phyloP scores from a whole-genome alignment of 2,888 invertebrate genomes.

The Cheiracanthium punctorium region DNA sequence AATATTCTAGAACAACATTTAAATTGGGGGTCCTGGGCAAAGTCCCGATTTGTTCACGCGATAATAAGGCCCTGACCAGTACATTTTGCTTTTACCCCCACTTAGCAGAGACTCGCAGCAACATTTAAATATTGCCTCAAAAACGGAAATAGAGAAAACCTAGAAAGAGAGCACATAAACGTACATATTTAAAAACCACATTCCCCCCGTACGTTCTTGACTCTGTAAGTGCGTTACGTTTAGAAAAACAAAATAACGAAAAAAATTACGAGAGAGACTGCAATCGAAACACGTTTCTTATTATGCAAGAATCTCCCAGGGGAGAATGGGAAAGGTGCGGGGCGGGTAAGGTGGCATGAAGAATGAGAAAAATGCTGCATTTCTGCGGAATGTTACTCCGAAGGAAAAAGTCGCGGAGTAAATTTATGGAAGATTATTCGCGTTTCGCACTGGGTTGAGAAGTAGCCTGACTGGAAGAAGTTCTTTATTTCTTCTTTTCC shows the following conservation, averaged over 20 bases:
- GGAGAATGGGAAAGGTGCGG: slow-evolving; percentile 13
- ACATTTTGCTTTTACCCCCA: too few relatives aligned
- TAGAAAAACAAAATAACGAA: slow-evolving; percentile 7
- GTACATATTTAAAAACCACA: background rate
- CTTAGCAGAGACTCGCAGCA: too few relatives aligned
- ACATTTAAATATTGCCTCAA: background rate
- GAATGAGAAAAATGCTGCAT: slow-evolving; percentile 24
- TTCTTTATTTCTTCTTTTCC: background rate
- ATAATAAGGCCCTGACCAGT: too few relatives aligned
- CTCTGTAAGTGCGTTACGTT: background rate
- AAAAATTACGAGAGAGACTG: background rate
- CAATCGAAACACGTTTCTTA: slow-evolving; percentile 44
- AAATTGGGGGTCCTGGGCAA: too few relatives aligned
- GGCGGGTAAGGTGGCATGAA: slow-evolving; percentile 13
- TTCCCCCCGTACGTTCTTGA: background rate
- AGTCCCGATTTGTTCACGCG: too few relatives aligned
- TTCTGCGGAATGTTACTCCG: slow-evolving; percentile 23
- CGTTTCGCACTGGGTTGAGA: background rate
- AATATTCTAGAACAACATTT: too few relatives aligned
- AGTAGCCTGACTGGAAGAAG: background rate
- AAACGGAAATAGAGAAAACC: background rate
- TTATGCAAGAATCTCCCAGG: slow-evolving; percentile 40
- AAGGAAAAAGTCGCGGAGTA: slow-evolving; percentile 4
- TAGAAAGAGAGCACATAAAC: too few relatives aligned
- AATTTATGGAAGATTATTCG: slow-evolving; percentile 40